These are phyloP conservation scores for Phodopus roborovskii DNA, from an alignment of 2,113 vertebrate species.

Conservation along the genomic window DNA sequence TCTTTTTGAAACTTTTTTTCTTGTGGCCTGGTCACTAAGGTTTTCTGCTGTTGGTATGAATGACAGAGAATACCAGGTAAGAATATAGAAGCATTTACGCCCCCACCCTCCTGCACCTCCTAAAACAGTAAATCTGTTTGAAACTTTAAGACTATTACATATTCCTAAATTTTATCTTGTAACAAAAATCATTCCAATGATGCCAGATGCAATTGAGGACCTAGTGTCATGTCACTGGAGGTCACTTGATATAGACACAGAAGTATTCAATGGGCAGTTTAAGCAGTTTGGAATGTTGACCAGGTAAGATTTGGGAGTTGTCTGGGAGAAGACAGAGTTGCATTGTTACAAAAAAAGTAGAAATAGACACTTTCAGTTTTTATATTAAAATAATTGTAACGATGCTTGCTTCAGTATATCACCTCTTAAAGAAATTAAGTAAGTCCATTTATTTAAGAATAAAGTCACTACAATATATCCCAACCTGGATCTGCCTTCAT, in stretches of 20 bases:
- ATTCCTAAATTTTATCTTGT: constrained; percentile 11
- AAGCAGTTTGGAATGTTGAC: neutral
- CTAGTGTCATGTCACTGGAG: neutral
- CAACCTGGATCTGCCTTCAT: neutral
- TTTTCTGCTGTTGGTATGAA: neutral
- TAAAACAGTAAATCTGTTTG: neutral
- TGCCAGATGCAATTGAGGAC: neutral
- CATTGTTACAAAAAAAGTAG: neutral
- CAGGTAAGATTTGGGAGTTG: neutral
- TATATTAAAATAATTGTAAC: neutral
- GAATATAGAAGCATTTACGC: constrained; percentile 26
- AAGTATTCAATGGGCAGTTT: neutral
- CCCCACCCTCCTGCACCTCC: neutral
- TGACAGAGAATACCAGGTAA: constrained; percentile 22
- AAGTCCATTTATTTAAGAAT: neutral
- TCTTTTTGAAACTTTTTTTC: constrained; percentile 43
- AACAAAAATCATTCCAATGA: neutral
- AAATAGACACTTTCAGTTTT: neutral
- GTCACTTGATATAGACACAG: neutral
- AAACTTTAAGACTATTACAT: constrained; percentile 7
- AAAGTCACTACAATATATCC: neutral
- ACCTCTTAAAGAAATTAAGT: constrained; percentile 7
- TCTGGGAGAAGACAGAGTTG: neutral
- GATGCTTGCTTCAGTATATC: neutral
- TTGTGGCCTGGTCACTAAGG: constrained; percentile 39